A percentile compares a stretch with the other conserved stretches of the same genome.
Conservation (phyloP, 2,797 vertebrate species). For the Dromococcyx pavoninus region DNA sequence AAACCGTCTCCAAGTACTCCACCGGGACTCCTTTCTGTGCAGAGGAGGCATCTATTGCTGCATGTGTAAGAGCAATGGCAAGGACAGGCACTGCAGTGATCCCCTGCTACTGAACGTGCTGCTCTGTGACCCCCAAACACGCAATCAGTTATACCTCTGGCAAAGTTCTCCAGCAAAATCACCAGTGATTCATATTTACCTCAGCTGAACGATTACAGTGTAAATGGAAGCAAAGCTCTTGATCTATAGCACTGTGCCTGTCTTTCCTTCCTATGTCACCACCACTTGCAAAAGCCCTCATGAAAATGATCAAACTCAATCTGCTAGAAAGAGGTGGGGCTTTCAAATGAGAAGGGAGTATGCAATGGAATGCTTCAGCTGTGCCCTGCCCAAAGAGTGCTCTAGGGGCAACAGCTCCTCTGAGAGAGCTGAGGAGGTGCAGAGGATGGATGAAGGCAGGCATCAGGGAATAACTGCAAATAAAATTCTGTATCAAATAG, state of each 20-base stretch:
- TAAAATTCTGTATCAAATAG: neutral
- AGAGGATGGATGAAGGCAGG: neutral
- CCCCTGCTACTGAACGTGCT: neutral
- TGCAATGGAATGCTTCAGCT: neutral
- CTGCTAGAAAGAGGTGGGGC: neutral
- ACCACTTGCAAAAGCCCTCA: neutral
- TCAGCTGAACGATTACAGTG: neutral
- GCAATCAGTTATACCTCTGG: neutral
- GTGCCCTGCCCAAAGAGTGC: neutral
- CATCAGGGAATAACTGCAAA: neutral
- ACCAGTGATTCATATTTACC: neutral
- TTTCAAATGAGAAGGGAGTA: neutral
- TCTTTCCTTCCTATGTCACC: neutral
- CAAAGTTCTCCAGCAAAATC: neutral
- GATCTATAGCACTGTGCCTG: neutral
- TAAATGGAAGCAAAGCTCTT: neutral
- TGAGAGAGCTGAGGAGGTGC: neutral
- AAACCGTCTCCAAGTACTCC: neutral
- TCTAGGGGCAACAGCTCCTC: neutral
- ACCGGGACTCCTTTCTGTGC: neutral
- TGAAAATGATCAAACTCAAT: neutral
- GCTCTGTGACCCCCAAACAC: neutral
- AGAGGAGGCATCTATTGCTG: neutral
- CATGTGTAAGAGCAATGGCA: neutral
- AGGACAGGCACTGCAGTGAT: neutral